Conservation (phyloP, 2,888 invertebrate genomes). For the Cryptophagus acutangulus region DNA sequence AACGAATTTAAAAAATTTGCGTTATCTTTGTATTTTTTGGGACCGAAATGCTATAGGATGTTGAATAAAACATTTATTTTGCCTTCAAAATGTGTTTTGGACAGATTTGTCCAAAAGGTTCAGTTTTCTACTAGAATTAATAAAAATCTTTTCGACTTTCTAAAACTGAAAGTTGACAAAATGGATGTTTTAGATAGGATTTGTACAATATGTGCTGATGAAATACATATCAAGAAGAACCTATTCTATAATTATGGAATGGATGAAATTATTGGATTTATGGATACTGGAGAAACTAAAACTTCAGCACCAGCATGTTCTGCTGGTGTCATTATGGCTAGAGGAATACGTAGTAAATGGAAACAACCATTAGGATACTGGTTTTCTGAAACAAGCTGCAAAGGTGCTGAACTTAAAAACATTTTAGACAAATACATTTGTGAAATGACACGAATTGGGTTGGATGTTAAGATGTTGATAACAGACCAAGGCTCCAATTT, state of each 20-base stretch:
- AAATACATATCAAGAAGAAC: constrained; percentile 15
- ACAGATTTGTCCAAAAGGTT: constrained; percentile 8
- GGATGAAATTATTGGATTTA: constrained; percentile 18
- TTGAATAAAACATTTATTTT: constrained; percentile 10
- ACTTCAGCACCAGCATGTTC: constrained; percentile 8
- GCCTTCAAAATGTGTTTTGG: constrained; percentile 7
- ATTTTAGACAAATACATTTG: neutral
- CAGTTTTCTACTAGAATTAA: constrained; percentile 10
- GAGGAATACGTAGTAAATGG: constrained; percentile 15
- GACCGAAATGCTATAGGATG: constrained; percentile 6
- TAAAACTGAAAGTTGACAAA: constrained; percentile 10
- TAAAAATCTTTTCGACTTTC: constrained; percentile 8
- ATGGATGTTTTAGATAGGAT: constrained; percentile 6
- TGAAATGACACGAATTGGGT: constrained; percentile 2
- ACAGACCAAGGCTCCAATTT: constrained; percentile 16
- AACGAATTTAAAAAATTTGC: constrained; percentile 14
- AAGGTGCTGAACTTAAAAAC: constrained; percentile 4
- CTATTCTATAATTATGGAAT: constrained; percentile 16
- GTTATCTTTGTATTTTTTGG: constrained; percentile 8
- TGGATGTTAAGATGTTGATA: constrained; percentile 8
- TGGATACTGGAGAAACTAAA: constrained; percentile 11
- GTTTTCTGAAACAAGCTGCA: constrained; percentile 10
- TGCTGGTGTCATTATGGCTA: constrained; percentile 13
- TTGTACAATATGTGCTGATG: constrained; percentile 15
- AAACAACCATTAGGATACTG: constrained; percentile 18